Evolutionary conservation across 2,797 vertebrate species (phyloP).

Genomic region (Phataginus tetradactyla): DNA sequence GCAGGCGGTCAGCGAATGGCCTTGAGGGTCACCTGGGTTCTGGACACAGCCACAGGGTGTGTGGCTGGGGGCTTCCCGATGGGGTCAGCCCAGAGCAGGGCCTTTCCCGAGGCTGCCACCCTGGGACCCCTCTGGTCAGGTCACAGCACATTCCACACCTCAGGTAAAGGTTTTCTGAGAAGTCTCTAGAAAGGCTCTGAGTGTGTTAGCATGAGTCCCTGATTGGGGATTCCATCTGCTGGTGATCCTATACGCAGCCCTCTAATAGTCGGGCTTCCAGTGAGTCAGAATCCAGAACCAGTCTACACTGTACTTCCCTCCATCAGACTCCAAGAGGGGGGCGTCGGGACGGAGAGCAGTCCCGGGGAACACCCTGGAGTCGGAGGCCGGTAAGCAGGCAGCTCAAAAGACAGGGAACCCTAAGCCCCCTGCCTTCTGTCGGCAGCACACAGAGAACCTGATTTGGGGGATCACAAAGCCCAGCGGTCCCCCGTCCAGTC

Average conservation of each 20-base stretch:
- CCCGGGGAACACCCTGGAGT: neutral
- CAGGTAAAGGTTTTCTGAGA: neutral
- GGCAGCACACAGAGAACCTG: too few species aligned
- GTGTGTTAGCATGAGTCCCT: neutral
- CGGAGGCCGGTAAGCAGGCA: rapidly evolving
- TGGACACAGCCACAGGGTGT: too few species aligned
- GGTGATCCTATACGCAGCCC: neutral
- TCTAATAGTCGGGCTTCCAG: rapidly evolving
- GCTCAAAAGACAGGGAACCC: too few species aligned
- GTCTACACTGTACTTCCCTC: neutral
- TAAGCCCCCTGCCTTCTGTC: too few species aligned
- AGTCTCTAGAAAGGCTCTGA: neutral
- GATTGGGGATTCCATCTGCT: too few species aligned
- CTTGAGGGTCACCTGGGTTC: too few species aligned
- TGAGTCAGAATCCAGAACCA: neutral
- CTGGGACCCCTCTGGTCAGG: too few species aligned
- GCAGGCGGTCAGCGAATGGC: too few species aligned
- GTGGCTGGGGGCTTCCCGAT: rapidly evolving
- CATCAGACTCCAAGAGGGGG: rapidly evolving
- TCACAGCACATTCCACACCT: too few species aligned
- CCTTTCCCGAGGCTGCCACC: rapidly evolving
- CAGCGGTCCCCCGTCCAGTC: too few species aligned
- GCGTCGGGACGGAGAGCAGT: neutral
- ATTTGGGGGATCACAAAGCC: too few species aligned
- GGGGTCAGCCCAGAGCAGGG: rapidly evolving